Evolutionary conservation across 2,888 invertebrate genomes (phyloP), one percentile per base, ranked within the genome.

Genomic region (Fragum sueziense): DNA sequence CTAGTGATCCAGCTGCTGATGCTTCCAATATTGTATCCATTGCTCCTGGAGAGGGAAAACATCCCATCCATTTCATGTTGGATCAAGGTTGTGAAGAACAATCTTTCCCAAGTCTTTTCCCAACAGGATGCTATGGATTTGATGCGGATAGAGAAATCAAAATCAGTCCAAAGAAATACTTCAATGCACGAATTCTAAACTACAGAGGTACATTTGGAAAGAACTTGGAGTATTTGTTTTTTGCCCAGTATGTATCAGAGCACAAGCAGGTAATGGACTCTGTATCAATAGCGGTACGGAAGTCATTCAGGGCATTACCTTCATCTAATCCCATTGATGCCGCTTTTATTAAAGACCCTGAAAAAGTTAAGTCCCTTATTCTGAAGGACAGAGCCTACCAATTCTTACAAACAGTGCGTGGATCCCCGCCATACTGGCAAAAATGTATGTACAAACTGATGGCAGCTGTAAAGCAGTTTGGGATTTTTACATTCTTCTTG

Each of bases 401-500:
- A 2, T 87, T 85, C 65, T 74, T 84, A 3, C 74, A 74, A 34
- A 72, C 76, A 41, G 65, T 86, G 25, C 33, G 81, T 47, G 82
- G 80, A 25, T 73, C 76, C 37, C 82, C 83, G 20, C 81, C 83
- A 27, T 88, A 85, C 72, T 87, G 86, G 85, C 74, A 83, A 57
- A 76, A 80, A 51, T 62, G 52, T 14, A 75, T 81, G 75, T 84
- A 71, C 25, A 78, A 86, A 41, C 54, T 88, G 1, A 59, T 87
- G 29, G 87, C 87, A 31, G 82, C 86, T 62, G 79, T 89, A 1
- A 74, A 86, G n/a, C 61, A 61, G n/a, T n/a, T n/a, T n/a, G n/a
- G n/a, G n/a, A n/a, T n/a, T n/a, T n/a, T n/a, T n/a, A n/a, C n/a
- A n/a, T 87, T 75, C 54, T 89, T 88, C 37, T 29, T 88, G 2